These are phyloP conservation scores for Enteromius treurensis DNA, from an alignment of 2,797 vertebrate species.

Conservation along the genomic window DNA sequence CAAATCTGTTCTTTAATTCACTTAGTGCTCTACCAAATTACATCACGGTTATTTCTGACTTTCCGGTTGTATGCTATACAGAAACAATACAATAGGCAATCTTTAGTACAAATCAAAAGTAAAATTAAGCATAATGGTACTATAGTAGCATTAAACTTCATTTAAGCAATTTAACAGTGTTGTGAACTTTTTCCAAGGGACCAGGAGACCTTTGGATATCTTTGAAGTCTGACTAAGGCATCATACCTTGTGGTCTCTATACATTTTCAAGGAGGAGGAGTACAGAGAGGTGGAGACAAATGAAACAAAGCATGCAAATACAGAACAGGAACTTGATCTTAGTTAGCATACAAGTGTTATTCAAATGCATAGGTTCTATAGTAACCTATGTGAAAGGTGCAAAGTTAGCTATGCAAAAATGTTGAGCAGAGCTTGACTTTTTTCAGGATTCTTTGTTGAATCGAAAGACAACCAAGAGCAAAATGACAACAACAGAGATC, in stretches of 20 bases:
- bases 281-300: too few species aligned
- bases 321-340: too few species aligned
- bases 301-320: too few species aligned
- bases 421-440: neutral
- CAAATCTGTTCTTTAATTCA: conserved; percentile 5
- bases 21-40: neutral
- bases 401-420: neutral
- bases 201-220: too few species aligned
- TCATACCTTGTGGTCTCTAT: too few species aligned
- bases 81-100: neutral
- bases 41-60: neutral
- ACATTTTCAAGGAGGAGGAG: too few species aligned
- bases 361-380: too few species aligned
- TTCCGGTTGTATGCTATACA: neutral
- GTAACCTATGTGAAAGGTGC: neutral
- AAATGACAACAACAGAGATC: neutral
- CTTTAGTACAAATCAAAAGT: neutral
- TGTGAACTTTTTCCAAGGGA: too few species aligned
- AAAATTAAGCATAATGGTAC: neutral
- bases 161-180: neutral
- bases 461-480: neutral
- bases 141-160: neutral
- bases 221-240: too few species aligned
- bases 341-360: too few species aligned
- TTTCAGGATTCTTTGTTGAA: neutral